phyloP scores from a whole-genome alignment of 1,140 invertebrate genomes.

The Ridgeia piscesae region DNA sequence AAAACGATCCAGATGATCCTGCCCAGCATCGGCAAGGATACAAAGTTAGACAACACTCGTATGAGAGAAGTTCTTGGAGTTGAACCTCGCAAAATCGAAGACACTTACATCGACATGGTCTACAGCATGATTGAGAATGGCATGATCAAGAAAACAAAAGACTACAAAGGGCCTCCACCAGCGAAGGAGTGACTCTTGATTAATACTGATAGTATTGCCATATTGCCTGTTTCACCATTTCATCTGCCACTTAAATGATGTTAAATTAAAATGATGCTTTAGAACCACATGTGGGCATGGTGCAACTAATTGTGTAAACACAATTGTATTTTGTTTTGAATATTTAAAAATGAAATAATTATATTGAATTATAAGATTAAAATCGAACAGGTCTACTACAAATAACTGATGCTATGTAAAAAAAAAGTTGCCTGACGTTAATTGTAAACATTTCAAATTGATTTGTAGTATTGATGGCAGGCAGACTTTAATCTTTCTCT shows the following conservation, averaged over 20 bases:
- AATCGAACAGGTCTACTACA: no score
- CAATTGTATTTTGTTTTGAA: neutral
- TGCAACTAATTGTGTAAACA: neutral
- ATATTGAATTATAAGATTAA: neutral
- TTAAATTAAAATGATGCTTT: neutral
- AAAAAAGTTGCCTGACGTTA: no score
- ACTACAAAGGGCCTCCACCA: slow-evolving; percentile 27
- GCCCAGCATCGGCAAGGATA: slow-evolving; percentile 57
- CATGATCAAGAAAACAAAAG: slow-evolving; percentile 58
- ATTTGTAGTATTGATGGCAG: no score
- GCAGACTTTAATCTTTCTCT: no score
- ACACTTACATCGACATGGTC: slow-evolving; percentile 60
- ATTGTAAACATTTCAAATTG: no score
- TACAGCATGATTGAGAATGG: slow-evolving; percentile 60
- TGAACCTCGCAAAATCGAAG: slow-evolving; percentile 50
- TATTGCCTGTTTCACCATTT: neutral
- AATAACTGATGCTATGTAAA: no score
- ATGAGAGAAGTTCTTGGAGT: slow-evolving; percentile 58
- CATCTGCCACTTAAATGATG: neutral
- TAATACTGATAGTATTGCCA: neutral
- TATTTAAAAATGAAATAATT: neutral
- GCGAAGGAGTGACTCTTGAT: neutral
- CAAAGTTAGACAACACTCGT: slow-evolving; percentile 61
- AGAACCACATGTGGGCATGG: neutral
- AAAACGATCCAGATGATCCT: slow-evolving; percentile 57